Base-by-base conservation (phyloP, 1,140 invertebrate species). In the Lordiphosa collinella region DNA sequence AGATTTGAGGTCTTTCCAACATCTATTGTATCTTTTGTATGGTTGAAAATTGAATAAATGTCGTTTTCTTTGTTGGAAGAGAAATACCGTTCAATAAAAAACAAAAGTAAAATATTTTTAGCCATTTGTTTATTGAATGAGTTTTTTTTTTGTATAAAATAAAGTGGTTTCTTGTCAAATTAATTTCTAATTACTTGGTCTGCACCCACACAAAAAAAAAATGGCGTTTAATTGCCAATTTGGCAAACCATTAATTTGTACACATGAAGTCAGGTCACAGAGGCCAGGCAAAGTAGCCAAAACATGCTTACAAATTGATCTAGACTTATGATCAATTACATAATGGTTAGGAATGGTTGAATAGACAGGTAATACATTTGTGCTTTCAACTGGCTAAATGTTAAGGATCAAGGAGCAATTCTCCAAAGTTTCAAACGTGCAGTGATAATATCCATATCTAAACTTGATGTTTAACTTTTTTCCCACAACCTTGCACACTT, bases 21-120 rank as follows among this genome's bases (percentile, higher is more conserved):
- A 22, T 22, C 18, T 22, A 22, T 22, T 22, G 18, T 22, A 22
- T 22, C 0, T 22, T 37, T 47, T 56, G 40, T 60, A 59, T 56
- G 40, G 54, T 41, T 70, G 6, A 57, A 58, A 74, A 51, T 74
- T 70, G 49, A 80, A 72, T 76, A 78, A 62, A 76, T 78, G 52
- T 44, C 75, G n/a, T n/a, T 79, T 80, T 79, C 75, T 75, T 79
- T 80, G 64, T 80, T 63, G 36, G 36, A 46, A 38, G 47, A 67
- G 75, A 80, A 79, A 69, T 65, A 40, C 41, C 40, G 53, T 57
- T 58, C 25, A 29, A 29, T 22, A 29, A 8, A 7, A 29, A 29
- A 29, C n/a, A 29, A 6, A 29, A 29, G 8, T 29, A 62, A 74
- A 73, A 65, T 50, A 75, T 82, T 82, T 82, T 82, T 72, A 82